Base-by-base conservation (phyloP, 2,888 invertebrate genomes). In the Thereva nobilitata region DNA sequence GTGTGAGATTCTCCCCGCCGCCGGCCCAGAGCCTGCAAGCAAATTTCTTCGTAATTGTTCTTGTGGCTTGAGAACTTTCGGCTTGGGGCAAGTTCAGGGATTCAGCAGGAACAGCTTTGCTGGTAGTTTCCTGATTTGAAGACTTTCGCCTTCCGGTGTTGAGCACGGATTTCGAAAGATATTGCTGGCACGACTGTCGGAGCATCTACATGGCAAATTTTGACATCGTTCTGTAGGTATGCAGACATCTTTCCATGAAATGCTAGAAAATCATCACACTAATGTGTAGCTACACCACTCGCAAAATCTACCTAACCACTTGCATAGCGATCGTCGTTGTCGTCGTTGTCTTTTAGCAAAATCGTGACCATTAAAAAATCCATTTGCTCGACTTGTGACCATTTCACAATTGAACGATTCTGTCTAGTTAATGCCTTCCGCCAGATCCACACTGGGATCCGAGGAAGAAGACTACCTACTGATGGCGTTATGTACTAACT, bases 361-460 rank as follows among this genome's bases (percentile, higher is more conserved):
- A 66, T 66, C 57, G 66, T 66, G 66, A 57, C 66, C 57, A 69
- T 67, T 69, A 67, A 67, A 67, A 67, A 67, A 69, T 69, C 67
- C 69, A 69, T 69, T 69, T 69, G 69, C 69, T 67, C 69, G 69
- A 69, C 67, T 67, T 69, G 66, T 69, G 67, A 69, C 67, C 69
- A 69, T 69, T 69, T 67, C 69, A 64, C 67, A 69, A 69, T 54
- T 64, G 64, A 64, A 64, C 64, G 64, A 64, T 64, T 64, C 64
- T 23, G 52, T 53, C 64, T 53, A 44, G 45, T 57, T 45, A 35
- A 44, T 57, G 23, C 45, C 23, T 2, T 55, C 55, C 55, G 34
- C n/a, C 23, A 23, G 4, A 23, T 1, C 23, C 23, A 23, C 23
- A 23, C 23, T 23, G 23, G n/a, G 34, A 5, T 52, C 52, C 8